Percentiles rank a stretch among this genome's conserved stretches.
Evolutionary conservation across 2,888 invertebrate species (phyloP).

Genomic region (Platycheirus rosarum): DNA sequence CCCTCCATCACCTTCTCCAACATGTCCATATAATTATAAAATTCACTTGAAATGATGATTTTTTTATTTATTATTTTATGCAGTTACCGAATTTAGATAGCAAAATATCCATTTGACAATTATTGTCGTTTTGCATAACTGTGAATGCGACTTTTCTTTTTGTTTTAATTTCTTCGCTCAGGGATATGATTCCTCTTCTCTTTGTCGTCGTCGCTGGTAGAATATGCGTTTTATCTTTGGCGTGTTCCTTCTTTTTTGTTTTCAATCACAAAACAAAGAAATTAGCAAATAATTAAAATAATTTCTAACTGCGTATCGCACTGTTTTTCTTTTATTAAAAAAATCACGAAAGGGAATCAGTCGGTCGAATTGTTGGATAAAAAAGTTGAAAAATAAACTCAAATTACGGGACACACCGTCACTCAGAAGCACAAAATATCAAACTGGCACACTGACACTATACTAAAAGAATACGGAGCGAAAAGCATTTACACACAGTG

Average conservation of each 20-base stretch:
- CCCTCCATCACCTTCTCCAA: constrained; percentile 1
- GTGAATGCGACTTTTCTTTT: constrained; percentile 61
- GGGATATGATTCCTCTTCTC: constrained; percentile 35
- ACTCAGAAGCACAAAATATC: constrained; percentile 66
- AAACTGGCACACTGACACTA: too few relatives aligned
- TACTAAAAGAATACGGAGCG: constrained; percentile 58
- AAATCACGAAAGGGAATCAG: constrained; percentile 33
- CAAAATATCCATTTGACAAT: constrained; percentile 73
- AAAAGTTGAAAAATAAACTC: constrained; percentile 47
- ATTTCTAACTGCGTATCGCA: constrained; percentile 16
- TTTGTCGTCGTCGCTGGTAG: constrained; percentile 15
- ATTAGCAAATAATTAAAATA: neutral
- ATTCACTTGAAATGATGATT: constrained; percentile 30
- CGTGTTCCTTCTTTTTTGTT: constrained; percentile 1
- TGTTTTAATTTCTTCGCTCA: constrained; percentile 18
- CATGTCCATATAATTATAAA: constrained; percentile 17
- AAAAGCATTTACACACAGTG: constrained; percentile 24
- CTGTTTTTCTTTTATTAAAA: constrained; percentile 23
- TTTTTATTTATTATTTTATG: constrained; percentile 13
- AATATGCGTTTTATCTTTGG: constrained; percentile 29
- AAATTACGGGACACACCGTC: constrained; percentile 41
- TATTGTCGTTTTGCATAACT: constrained; percentile 75
- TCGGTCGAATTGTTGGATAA: constrained; percentile 10
- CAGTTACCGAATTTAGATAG: constrained; percentile 68
- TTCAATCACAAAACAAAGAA: constrained; percentile 2